A percentile compares a stretch with the other conserved stretches of the same genome.
Evolutionary conservation across 2,113 vertebrate species (phyloP).

Genomic region (Turdus rufiventris): DNA sequence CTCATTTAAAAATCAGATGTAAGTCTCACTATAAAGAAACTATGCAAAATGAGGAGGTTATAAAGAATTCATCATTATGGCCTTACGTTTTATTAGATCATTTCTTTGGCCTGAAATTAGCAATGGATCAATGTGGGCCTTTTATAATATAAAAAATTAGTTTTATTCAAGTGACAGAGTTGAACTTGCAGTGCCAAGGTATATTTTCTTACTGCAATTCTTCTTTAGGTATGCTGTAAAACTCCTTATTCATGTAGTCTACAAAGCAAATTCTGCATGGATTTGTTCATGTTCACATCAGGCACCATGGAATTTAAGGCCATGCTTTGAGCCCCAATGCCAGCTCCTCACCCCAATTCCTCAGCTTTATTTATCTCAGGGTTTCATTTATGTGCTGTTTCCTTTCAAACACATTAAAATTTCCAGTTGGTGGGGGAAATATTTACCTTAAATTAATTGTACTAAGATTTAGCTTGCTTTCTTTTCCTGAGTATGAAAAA

Average conservation of each 20-base stretch:
- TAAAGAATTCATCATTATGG: constrained; percentile 13
- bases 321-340: background rate
- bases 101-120: constrained; percentile 28
- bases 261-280: background rate
- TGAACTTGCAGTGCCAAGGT: background rate
- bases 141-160: background rate
- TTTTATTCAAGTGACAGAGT: background rate
- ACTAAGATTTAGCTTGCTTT: background rate
- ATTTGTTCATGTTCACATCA: background rate
- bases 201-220: background rate
- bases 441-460: background rate
- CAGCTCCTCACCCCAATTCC: background rate
- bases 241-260: background rate
- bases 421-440: background rate
- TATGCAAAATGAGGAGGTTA: background rate
- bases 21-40: background rate
- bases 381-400: background rate
- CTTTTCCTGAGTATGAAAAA: background rate
- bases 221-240: background rate
- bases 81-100: constrained; percentile 24
- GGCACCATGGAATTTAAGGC: background rate
- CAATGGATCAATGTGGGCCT: background rate
- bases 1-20: background rate
- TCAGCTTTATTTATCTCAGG: background rate
- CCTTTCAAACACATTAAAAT: background rate